These are phyloP conservation scores for Pterophyllum scalare DNA, from an alignment of 2,113 vertebrate species.

Conservation along the genomic window DNA sequence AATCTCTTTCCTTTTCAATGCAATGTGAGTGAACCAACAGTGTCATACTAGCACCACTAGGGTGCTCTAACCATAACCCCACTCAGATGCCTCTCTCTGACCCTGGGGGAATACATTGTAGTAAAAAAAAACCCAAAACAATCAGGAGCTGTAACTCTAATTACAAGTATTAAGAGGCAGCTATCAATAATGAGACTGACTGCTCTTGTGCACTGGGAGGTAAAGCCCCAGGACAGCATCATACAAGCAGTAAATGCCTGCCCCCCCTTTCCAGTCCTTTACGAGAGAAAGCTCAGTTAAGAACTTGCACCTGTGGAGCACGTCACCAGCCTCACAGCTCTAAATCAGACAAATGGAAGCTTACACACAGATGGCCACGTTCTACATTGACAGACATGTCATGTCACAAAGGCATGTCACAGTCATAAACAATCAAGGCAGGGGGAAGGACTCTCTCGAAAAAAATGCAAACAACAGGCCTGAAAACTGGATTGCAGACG, in stretches of 20 bases:
- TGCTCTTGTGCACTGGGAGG: neutral
- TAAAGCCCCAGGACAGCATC: slow-evolving; percentile 1
- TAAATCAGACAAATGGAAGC: slow-evolving; percentile 31
- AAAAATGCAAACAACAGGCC: slow-evolving; percentile 49
- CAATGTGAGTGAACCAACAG: neutral
- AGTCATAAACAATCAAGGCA: slow-evolving; percentile 42
- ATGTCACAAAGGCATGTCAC: slow-evolving; percentile 24
- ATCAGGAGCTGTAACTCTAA: neutral
- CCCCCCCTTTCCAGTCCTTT: slow-evolving; percentile 20
- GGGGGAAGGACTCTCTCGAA: slow-evolving; percentile 11
- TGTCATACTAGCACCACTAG: neutral
- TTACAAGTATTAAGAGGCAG: neutral
- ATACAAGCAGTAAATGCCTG: slow-evolving; percentile 26
- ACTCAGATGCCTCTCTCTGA: neutral
- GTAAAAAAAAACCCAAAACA: neutral
- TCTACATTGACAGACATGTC: slow-evolving; percentile 22
- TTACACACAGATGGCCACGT: slow-evolving; percentile 43
- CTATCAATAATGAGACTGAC: slow-evolving; percentile 3
- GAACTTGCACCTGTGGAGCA: slow-evolving; percentile 59
- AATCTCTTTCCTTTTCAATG: neutral
- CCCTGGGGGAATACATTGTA: neutral
- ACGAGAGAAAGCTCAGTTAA: slow-evolving; percentile 53
- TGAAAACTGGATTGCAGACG: slow-evolving; percentile 12
- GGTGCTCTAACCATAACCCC: neutral
- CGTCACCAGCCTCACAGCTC: slow-evolving; percentile 12